Conservation (phyloP, 2,888 invertebrate species). For the Pocota personata region DNA sequence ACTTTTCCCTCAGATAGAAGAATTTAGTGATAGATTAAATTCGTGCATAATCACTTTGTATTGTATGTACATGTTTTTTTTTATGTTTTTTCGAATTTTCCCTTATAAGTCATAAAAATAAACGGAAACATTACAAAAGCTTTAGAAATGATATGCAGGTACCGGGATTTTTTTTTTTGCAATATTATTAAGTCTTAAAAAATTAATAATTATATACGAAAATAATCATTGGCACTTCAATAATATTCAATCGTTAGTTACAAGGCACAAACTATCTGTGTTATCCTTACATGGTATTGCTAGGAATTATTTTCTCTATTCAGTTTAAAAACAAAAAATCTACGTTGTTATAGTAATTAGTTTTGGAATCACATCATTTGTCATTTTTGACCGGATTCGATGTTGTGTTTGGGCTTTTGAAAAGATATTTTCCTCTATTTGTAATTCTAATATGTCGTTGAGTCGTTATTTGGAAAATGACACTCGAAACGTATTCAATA, state of each 20-base stretch:
- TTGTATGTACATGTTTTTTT: not conserved
- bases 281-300: conserved; percentile 1
- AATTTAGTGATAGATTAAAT: too few relatives aligned
- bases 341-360: conserved; percentile 18
- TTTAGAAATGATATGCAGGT: conserved; percentile 22
- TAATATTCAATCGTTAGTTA: conserved; percentile 33
- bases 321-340: not conserved
- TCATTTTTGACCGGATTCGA: conserved; percentile 18
- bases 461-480: not conserved
- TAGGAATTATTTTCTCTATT: conserved; percentile 2
- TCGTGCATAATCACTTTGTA: not conserved
- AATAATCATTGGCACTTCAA: conserved; percentile 71
- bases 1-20: too few relatives aligned
- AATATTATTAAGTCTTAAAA: not conserved
- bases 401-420: conserved; percentile 34
- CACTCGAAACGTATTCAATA: not conserved
- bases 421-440: conserved; percentile 9
- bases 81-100: not conserved
- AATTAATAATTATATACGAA: not conserved
- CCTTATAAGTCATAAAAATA: not conserved
- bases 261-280: conserved; percentile 8
- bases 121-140: conserved; percentile 75
- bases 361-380: conserved; percentile 45
- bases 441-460: not conserved
- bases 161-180: not conserved